phyloP scores from a whole-genome alignment of 2,888 invertebrate genomes.

The Pammene aurita region DNA sequence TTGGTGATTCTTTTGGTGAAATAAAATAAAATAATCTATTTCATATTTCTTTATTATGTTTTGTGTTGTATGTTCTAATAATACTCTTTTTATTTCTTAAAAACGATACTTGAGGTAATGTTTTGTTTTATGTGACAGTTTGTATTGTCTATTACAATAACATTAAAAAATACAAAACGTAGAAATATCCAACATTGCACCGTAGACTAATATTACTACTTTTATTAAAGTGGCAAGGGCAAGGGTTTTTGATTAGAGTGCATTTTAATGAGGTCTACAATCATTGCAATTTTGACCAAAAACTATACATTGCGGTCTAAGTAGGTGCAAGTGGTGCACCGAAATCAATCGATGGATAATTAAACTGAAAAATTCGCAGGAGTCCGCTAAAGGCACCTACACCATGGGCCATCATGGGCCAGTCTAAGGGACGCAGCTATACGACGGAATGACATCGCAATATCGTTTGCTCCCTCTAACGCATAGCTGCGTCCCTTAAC shows the following conservation, averaged over 20 bases:
- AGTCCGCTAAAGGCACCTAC: too few species aligned
- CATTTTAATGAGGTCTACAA: too few species aligned
- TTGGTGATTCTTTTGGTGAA: neutral
- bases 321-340: too few species aligned
- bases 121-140: neutral
- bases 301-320: too few species aligned
- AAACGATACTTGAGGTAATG: neutral
- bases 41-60: neutral
- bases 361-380: too few species aligned
- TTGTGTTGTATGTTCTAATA: neutral
- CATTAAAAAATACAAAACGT: conserved; percentile 24
- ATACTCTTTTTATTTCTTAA: neutral
- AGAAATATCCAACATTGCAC: conserved; percentile 19
- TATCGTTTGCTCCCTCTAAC: too few species aligned
- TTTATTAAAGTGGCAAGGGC: neutral
- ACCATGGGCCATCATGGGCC: too few species aligned
- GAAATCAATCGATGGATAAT: too few species aligned
- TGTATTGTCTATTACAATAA: neutral
- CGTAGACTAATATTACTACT: neutral
- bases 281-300: too few species aligned
- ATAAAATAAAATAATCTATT: neutral
- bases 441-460: too few species aligned
- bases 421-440: too few species aligned
- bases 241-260: neutral
- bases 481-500: too few species aligned